Evolutionary conservation across 2,888 invertebrate genomes (phyloP).

Genomic region (Parthenolecanium corni): DNA sequence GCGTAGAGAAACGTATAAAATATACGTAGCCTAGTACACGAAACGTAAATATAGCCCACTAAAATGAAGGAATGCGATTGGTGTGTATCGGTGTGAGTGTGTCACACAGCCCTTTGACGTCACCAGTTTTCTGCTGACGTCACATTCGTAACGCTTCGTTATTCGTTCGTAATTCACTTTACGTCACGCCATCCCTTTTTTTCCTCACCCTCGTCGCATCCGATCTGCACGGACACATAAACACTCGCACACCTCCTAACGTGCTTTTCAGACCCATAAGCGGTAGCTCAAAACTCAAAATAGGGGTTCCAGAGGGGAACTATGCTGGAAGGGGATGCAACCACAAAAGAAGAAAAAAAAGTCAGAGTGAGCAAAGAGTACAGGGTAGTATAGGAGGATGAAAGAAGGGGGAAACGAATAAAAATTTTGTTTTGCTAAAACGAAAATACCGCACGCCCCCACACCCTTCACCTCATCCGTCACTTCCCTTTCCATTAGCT

Average conservation of each 20-base stretch:
- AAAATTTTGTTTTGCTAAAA: constrained; percentile 5
- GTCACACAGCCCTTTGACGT: constrained; percentile 9
- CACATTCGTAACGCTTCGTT: constrained; percentile 18
- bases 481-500: background rate
- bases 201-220: background rate
- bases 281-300: too few relatives aligned
- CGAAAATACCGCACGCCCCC: background rate
- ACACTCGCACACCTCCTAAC: too few relatives aligned
- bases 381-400: too few relatives aligned
- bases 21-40: constrained; percentile 25
- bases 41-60: constrained; percentile 25
- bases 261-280: too few relatives aligned
- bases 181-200: background rate
- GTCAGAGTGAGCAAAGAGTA: too few relatives aligned
- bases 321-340: constrained; percentile 10
- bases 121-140: constrained; percentile 17
- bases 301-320: too few relatives aligned
- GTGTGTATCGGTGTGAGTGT: background rate
- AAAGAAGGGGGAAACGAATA: background rate
- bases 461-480: background rate
- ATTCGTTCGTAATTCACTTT: constrained; percentile 24
- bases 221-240: too few relatives aligned
- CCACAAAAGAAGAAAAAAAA: background rate
- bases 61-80: background rate
- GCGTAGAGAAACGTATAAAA: background rate